These are phyloP conservation scores for Leiothrix lutea DNA, from an alignment of 2,113 vertebrate genomes.

Conservation along the genomic window DNA sequence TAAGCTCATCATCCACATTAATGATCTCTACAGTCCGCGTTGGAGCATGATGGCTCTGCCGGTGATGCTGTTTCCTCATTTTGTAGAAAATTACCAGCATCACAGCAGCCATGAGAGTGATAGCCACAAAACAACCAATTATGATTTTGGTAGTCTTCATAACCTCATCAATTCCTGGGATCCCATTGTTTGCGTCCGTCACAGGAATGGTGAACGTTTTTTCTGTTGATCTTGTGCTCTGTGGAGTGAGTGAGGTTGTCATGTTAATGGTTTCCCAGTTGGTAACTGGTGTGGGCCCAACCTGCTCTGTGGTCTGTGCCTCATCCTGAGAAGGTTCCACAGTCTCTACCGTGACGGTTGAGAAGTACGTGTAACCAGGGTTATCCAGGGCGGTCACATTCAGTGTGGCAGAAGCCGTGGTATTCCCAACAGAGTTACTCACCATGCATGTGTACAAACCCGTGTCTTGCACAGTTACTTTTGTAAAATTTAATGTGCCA, in stretches of 20 bases:
- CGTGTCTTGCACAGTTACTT: conserved; percentile 96
- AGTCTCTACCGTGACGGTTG: conserved; percentile 97
- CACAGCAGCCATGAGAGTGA: conserved; percentile 98
- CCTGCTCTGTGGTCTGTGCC: conserved; percentile 87
- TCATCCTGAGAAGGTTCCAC: conserved; percentile 94
- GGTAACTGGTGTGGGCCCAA: conserved; percentile 87
- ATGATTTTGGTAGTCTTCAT: conserved; percentile 99
- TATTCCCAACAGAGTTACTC: conserved; percentile 98
- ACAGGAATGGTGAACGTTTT: conserved; percentile 92
- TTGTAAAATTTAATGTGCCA: conserved; percentile 97
- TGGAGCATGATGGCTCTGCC: conserved; percentile 94
- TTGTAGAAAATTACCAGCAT: conserved; percentile 99
- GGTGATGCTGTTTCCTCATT: conserved; percentile 99
- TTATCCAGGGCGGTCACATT: conserved; percentile 94
- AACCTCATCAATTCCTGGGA: conserved; percentile 95
- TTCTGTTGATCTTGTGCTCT: conserved; percentile 91
- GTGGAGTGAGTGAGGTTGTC: conserved; percentile 84
- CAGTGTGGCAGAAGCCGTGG: conserved; percentile 94
- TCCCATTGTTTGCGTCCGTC: conserved; percentile 85
- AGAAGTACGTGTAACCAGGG: conserved; percentile 92
- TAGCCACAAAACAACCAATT: conserved; percentile 99
- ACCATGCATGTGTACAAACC: conserved; percentile 98
- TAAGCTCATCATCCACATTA: conserved; percentile 96
- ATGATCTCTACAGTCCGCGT: conserved; percentile 97
- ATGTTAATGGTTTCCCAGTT: conserved; percentile 90